Evolutionary conservation across 2,797 vertebrate species (phyloP), one percentile per base, ranked within the genome.

Genomic region (Platalea minor): DNA sequence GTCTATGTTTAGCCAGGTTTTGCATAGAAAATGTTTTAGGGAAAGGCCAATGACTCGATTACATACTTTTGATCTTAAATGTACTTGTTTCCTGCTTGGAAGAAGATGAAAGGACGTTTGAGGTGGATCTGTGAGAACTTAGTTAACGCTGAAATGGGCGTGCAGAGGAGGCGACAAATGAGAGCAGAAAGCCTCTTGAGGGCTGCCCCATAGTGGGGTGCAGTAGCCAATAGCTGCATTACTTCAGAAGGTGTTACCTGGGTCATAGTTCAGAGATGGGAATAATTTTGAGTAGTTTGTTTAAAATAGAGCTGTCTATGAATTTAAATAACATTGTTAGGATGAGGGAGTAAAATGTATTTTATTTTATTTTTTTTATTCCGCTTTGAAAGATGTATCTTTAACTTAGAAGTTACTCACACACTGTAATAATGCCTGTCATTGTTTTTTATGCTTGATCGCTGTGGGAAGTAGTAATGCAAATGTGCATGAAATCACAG

Each of bases 51-150:
- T 91, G 60, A 85, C 76, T 91, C 17, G 3, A 46, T 90, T 93
- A 43, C 64, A 23, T 91, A 45, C 48, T 88, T 89, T 35, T 92
- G 60, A 88, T 95, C 78, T 87, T 77, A 89, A 82, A 83, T 50
- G 7, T 87, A 41, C 43, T 91, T 85, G 48, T 95, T 96, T 97
- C 95, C 96, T 95, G 13, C 77, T 91, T 96, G 95, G 95, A 95
- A 85, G 91, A 85, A 74, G 78, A 96, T 95, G 48, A 96, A 95
- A 94, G 53, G 41, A 20, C 3, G 4, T 67, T 95, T 85, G 78
- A 80, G 91, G 72, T 92, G 48, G 67, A 69, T 97, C 84, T 96
- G 70, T 96, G 94, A 95, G 95, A 96, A 94, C 93, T 69, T 79
- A 12, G 53, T 93, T 89, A 92, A 73, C 7, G 17, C 33, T 67